Evolutionary conservation across 1,140 invertebrate species (phyloP), one percentile per base, ranked within the genome.

Genomic region (Chelonus insularis): DNA sequence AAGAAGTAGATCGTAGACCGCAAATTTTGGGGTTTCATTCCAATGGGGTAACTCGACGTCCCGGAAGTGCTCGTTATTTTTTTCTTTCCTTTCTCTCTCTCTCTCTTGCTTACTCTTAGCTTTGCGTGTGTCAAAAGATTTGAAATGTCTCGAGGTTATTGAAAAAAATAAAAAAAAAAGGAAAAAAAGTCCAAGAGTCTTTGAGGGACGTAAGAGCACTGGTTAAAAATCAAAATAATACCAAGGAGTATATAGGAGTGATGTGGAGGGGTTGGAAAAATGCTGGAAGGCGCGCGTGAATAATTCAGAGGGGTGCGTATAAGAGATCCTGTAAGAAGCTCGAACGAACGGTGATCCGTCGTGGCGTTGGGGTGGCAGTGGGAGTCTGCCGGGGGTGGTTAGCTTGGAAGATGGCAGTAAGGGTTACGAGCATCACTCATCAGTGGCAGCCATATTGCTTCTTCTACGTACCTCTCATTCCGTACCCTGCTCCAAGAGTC

Each of bases 401-500:
- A 50, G 50, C 41, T 55, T 41, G 68, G 67, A 66, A 71, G 71
- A 69, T 71, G 69, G 70, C 68, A 68, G 72, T 76, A 79, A 78
- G 78, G 77, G 72, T 79, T 79, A 76, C 74, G 71, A 75, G 75
- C 74, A 80, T 80, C 75, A 70, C 76, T 81, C 78, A 81, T 80
- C 76, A 76, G 76, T 66, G 72, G 72, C 79, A 72, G 76, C 78
- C 77, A 79, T 80, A 81, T 78, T 78, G 76, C 72, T 69, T 29
- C 25, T 29, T 7, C n/a, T n/a, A 70, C 69, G 48, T 52, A 54
- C 36, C 48, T 69, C 69, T 62, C 70, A 60, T 62, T 62, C 65
- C 58, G 36, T 57, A 64, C 62, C 59, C 57, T 47, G 57, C 51
- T 18, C 25, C 39, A 43, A 39, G 54, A 57, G 52, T 43, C 56